Base-by-base conservation (phyloP, 2,113 vertebrate species). In the Eidolon helvum region DNA sequence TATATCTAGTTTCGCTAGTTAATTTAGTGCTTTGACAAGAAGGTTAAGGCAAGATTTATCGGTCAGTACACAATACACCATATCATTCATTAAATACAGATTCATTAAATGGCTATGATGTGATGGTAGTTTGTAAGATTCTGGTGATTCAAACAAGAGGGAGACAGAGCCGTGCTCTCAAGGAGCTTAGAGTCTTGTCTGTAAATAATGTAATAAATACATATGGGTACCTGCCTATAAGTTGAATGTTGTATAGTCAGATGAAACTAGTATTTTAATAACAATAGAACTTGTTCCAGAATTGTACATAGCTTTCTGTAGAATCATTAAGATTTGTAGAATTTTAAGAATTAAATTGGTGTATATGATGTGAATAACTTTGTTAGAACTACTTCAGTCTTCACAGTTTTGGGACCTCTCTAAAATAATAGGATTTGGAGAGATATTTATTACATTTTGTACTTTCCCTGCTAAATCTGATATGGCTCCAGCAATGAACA, bases 401-500 rank as follows among this genome's bases (percentile, higher is more conserved):
- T 89, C 87, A 50, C 24, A n/a, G 16, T 85, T 96, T 95, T 61
- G 75, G 61, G 59, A 79, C 65, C 18, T 50, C 65, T 87, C 87
- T 87, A 68, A 88, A 96, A 83, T 86, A 91, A 87, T 71, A 93
- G 40, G 59, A 69, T 90, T 94, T 59, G 40, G 74, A 87, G 87
- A 85, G 75, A 90, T 94, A 91, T 95, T 94, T 94, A 71, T 95
- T 95, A 97, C 91, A 96, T 72, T 96, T 61, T 97, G 92, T 97
- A 72, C 97, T 96, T 96, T 90, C 78, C 84, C 87, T 75, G 78
- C 83, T 94, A 91, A 93, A 97, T 84, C 92, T 71, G 91, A 97
- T 94, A 90, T 0, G 19, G 28, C 33, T 79, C 69, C 75, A 96
- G 90, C 87, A 87, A 92, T 65, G 96, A 96, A 75, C 92, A 95